Conservation (phyloP, 2,113 vertebrate genomes). For the Galbula dea region DNA sequence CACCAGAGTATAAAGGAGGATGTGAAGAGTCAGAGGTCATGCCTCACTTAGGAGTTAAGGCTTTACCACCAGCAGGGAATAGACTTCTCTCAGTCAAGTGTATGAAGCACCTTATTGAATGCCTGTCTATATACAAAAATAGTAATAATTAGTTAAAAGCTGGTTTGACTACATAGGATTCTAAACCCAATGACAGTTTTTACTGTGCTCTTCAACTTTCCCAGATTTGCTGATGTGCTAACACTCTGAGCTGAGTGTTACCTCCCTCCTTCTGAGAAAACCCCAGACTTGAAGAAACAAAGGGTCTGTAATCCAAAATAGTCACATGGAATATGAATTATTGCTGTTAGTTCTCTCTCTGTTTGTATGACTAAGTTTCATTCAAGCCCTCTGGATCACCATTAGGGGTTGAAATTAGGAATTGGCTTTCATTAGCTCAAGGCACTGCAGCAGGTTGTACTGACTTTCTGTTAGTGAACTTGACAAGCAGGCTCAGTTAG, state of each 20-base stretch:
- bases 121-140: neutral
- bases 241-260: neutral
- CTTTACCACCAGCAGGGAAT: neutral
- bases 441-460: neutral
- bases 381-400: slow-evolving; percentile 9
- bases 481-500: neutral
- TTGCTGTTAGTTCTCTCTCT: neutral
- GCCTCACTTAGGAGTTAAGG: neutral
- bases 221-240: neutral
- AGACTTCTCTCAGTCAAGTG: neutral
- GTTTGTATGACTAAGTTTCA: neutral
- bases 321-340: neutral
- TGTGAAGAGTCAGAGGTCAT: neutral
- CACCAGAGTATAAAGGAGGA: neutral
- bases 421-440: slow-evolving; percentile 30
- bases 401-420: slow-evolving; percentile 33
- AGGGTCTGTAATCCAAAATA: neutral
- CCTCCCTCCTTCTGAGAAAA: neutral
- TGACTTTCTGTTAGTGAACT: neutral
- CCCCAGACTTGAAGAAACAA: neutral
- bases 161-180: neutral
- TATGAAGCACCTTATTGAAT: neutral
- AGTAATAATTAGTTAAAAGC: neutral
- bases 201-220: neutral
- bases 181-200: neutral